Percentiles rank a stretch among this genome's conserved stretches.
Conservation (phyloP, 2,888 invertebrate species). For the Reticulitermes lucifugus region DNA sequence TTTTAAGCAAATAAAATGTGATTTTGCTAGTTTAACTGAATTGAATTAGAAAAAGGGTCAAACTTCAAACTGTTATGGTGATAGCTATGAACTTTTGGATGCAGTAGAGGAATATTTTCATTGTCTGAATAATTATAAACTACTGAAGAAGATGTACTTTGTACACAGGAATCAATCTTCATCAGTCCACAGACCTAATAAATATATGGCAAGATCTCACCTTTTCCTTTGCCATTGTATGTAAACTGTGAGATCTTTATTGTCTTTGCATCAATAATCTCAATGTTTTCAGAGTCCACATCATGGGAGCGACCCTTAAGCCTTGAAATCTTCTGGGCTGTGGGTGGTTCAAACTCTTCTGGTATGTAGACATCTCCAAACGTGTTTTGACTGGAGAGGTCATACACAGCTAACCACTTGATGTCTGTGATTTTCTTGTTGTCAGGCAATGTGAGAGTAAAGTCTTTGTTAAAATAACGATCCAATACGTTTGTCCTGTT, state of each 20-base stretch:
- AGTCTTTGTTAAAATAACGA: conserved; percentile 87
- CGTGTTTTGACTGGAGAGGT: conserved; percentile 81
- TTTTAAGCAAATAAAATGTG: too few relatives aligned
- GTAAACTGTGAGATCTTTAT: conserved; percentile 79
- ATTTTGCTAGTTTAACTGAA: too few relatives aligned
- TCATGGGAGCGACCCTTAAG: conserved; percentile 73
- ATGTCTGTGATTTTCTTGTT: conserved; percentile 87
- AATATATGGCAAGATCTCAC: conserved; percentile 52
- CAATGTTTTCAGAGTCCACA: conserved; percentile 77
- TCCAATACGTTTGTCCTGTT: conserved; percentile 84
- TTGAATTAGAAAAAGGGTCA: too few relatives aligned
- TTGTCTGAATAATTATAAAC: too few relatives aligned
- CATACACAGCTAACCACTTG: conserved; percentile 91
- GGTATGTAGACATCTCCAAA: conserved; percentile 92
- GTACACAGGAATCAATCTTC: too few relatives aligned
- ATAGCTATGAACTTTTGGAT: too few relatives aligned
- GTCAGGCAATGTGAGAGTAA: conserved; percentile 84
- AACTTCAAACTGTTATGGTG: too few relatives aligned
- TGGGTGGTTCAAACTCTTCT: conserved; percentile 90
- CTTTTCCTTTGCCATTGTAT: conserved; percentile 80
- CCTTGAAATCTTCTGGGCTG: conserved; percentile 72
- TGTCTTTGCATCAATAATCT: conserved; percentile 84
- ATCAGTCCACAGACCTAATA: too few relatives aligned
- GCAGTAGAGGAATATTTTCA: too few relatives aligned
- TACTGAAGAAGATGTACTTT: too few relatives aligned